A percentile compares a stretch with the other conserved stretches of the same genome.
Evolutionary conservation across 2,888 invertebrate species (phyloP).

Genomic region (Siphlonurus alternatus): DNA sequence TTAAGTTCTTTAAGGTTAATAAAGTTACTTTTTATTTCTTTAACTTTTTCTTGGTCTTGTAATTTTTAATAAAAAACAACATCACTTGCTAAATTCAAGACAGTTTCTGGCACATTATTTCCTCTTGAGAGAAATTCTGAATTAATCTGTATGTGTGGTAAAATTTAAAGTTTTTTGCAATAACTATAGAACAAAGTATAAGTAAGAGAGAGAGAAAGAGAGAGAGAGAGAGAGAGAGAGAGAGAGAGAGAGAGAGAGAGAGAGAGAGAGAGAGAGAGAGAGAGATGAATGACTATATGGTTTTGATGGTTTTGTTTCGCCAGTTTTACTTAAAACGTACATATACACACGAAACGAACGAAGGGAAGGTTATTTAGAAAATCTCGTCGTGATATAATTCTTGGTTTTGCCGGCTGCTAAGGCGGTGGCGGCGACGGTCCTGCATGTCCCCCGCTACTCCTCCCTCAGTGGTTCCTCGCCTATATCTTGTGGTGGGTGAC

Average conservation of each 20-base stretch:
- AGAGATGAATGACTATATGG: neutral
- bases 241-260: conserved; percentile 9
- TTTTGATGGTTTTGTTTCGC: neutral
- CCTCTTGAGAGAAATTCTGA: neutral
- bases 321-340: neutral
- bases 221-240: conserved; percentile 1
- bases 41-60: too few relatives aligned
- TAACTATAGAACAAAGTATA: neutral
- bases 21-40: too few relatives aligned
- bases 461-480: neutral
- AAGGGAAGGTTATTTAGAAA: neutral
- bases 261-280: conserved; percentile 5
- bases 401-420: neutral
- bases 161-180: neutral
- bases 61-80: neutral
- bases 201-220: neutral
- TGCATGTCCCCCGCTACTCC: neutral
- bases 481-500: neutral
- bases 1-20: too few relatives aligned
- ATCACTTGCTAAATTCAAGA: neutral
- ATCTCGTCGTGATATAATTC: neutral
- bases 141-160: neutral
- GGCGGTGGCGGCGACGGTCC: neutral
- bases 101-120: neutral
- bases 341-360: neutral